Evolutionary conservation across 2,888 invertebrate genomes (phyloP).

Genomic region (Cephus spinipes): DNA sequence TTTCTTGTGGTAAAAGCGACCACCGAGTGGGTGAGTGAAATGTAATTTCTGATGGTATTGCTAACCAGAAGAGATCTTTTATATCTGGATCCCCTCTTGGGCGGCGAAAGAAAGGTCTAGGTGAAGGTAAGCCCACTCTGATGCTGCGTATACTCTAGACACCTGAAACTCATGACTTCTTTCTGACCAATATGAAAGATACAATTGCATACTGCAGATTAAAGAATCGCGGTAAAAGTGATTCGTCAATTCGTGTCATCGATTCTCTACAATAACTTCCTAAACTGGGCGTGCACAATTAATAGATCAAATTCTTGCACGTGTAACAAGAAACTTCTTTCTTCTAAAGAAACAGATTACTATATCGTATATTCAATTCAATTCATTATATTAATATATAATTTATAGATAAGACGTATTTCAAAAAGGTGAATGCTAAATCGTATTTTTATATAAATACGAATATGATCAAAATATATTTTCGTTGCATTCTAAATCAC

Average conservation of each 20-base stretch:
- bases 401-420: neutral
- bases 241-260: neutral
- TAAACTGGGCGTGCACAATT: neutral
- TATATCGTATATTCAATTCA: no score
- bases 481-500: neutral
- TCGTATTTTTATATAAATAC: neutral
- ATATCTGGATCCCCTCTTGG: constrained; percentile 63
- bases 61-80: constrained; percentile 63
- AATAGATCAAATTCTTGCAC: neutral
- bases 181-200: neutral
- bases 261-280: neutral
- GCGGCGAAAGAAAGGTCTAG: constrained; percentile 65
- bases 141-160: neutral
- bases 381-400: neutral
- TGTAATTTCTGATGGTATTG: constrained; percentile 60
- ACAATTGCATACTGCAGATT: neutral
- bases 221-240: neutral
- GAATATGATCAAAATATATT: neutral
- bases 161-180: neutral
- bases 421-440: neutral
- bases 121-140: constrained; percentile 59
- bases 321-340: neutral
- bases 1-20: constrained; percentile 32
- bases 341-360: neutral
- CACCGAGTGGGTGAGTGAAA: constrained; percentile 46